Evolutionary conservation across 2,113 vertebrate species (phyloP).

Genomic region (Sclerurus mexicanus): DNA sequence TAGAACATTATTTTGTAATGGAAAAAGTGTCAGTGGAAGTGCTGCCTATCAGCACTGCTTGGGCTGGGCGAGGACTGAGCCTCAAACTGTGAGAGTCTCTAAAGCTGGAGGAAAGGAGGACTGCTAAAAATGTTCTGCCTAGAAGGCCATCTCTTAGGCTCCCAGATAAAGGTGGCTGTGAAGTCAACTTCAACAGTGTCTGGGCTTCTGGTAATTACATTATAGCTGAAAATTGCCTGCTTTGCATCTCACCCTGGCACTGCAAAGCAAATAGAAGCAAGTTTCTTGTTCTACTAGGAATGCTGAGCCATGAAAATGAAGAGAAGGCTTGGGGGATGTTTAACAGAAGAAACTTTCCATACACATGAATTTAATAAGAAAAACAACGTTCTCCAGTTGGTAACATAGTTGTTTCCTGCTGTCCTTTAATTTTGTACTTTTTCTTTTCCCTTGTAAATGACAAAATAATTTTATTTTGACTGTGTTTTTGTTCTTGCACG

Average conservation of each 20-base stretch:
- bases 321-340: not conserved
- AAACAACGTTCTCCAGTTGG: not conserved
- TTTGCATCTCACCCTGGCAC: not conserved
- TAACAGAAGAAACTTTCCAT: not conserved
- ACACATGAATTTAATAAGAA: not conserved
- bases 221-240: not conserved
- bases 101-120: not conserved
- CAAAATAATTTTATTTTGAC: not conserved
- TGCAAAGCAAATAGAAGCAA: not conserved
- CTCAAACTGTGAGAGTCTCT: not conserved
- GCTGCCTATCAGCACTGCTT: not conserved
- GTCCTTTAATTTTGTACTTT: not conserved
- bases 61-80: not conserved
- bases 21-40: not conserved
- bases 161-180: not conserved
- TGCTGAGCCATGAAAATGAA: not conserved
- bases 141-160: not conserved
- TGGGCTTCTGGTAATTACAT: not conserved
- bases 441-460: not conserved
- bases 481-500: not conserved
- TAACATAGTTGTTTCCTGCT: not conserved
- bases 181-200: not conserved
- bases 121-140: not conserved
- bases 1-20: conserved; percentile 9
- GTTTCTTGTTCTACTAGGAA: not conserved